Evolutionary conservation across 2,888 invertebrate genomes (phyloP).

Genomic region (Dolichopus griseipennis): DNA sequence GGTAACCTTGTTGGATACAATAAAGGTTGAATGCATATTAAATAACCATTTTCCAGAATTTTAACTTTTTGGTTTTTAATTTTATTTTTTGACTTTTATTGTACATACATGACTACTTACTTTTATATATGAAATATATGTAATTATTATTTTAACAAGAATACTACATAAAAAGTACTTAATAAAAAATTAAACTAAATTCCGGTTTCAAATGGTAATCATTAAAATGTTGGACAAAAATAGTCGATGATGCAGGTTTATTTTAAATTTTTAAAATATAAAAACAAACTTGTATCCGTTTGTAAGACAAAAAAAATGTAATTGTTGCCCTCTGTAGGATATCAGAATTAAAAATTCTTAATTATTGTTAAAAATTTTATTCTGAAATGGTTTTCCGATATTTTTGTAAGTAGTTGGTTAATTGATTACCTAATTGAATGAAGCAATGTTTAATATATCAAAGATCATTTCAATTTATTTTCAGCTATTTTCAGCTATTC

Average conservation of each 20-base stretch:
- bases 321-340: no score
- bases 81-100: background rate
- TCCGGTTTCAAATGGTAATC: background rate
- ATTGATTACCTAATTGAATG: no score
- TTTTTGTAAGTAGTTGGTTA: no score
- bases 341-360: no score
- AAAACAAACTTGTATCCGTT: no score
- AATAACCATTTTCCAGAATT: background rate
- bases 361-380: no score
- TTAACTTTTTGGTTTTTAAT: background rate
- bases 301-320: no score
- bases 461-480: no score
- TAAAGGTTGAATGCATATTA: conserved; percentile 1
- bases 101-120: background rate
- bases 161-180: background rate
- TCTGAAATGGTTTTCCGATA: no score
- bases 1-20: background rate
- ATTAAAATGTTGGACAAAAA: background rate
- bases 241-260: background rate
- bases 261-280: no score
- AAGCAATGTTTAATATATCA: no score
- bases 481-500: no score
- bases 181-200: background rate
- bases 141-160: background rate
- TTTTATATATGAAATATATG: background rate